Evolutionary conservation across 2,113 vertebrate species (phyloP), one percentile per base, ranked within the genome.

Genomic region (Psilopogon haemacephalus): DNA sequence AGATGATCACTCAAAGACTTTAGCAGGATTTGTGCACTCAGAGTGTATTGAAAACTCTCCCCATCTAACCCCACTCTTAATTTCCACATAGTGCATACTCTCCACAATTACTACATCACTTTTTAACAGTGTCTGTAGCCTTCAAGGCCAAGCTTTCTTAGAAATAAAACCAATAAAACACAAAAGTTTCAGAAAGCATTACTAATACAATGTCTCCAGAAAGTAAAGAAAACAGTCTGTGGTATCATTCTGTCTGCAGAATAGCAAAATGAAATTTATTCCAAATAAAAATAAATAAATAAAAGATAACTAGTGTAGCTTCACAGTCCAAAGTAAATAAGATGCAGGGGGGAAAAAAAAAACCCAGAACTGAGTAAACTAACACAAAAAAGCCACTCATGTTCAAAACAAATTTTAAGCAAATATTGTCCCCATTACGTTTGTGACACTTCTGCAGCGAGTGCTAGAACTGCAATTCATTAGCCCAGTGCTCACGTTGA

Each of bases 371-470:
- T 54, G 62, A 74, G 46, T 54, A 84, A 89, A 76, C 11, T 4
- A 38, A 64, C 28, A 90, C 32, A 64, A 90, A 89, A 89, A 76
- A 26, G 16, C 27, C 68, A 82, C 27, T 58, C 15, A 19, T 30
- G 56, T 87, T 96, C 77, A 95, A 90, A 96, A 81, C 24, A 90
- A 76, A 87, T 59, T 83, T 90, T 84, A 96, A 93, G 78, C 81
- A 90, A 82, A 93, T 92, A 82, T 72, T 67, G 86, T 72, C 94
- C 90, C 84, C 84, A 52, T 90, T 94, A 71, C 12, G 70, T 92
- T 89, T 52, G 63, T 50, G 68, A 55, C 56, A 70, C 64, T 92
- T 85, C 63, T 55, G 54, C 65, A 76, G 80, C 3, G 37, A 78
- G 58, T 21, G 55, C 71, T 73, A 24, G 74, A 93, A 24, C 77